phyloP scores from a whole-genome alignment of 2,888 invertebrate species.

The Ophion obscuratus region DNA sequence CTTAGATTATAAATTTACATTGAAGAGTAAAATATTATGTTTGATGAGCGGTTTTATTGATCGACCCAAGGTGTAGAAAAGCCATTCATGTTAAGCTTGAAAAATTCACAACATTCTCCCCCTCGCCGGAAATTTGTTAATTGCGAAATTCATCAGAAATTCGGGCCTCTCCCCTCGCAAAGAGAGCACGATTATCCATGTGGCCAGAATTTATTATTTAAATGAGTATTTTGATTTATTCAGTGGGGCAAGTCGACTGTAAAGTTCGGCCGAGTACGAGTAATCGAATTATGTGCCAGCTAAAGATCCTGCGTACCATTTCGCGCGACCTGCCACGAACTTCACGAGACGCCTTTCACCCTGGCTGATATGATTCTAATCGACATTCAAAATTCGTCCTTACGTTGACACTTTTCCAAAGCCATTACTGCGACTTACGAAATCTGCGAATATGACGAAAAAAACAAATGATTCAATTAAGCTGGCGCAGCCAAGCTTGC shows the following conservation, averaged over 20 bases:
- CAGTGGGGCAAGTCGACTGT: not conserved
- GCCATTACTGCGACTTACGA: not conserved
- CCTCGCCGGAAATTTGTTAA: not conserved
- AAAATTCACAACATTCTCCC: not conserved
- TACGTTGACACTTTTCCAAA: not conserved
- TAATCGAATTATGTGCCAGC: constrained; percentile 35
- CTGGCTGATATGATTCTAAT: not conserved
- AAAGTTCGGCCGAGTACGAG: constrained; percentile 12
- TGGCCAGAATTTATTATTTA: constrained; percentile 28
- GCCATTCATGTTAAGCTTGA: not conserved
- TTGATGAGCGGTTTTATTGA: not conserved
- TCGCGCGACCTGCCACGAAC: not conserved
- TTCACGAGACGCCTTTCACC: not conserved
- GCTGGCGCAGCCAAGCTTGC: not conserved
- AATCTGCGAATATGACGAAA: not conserved
- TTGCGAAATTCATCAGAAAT: not conserved
- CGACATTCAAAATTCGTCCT: not conserved
- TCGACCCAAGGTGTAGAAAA: not conserved
- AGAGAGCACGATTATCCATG: not conserved
- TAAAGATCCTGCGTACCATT: not conserved
- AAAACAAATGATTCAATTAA: not conserved
- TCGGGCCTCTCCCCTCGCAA: not conserved
- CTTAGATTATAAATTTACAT: not conserved
- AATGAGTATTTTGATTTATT: constrained; percentile 11
- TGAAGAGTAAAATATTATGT: not conserved